Base-by-base conservation (phyloP, 2,888 invertebrate genomes). In the Ophioninae sp. region DNA sequence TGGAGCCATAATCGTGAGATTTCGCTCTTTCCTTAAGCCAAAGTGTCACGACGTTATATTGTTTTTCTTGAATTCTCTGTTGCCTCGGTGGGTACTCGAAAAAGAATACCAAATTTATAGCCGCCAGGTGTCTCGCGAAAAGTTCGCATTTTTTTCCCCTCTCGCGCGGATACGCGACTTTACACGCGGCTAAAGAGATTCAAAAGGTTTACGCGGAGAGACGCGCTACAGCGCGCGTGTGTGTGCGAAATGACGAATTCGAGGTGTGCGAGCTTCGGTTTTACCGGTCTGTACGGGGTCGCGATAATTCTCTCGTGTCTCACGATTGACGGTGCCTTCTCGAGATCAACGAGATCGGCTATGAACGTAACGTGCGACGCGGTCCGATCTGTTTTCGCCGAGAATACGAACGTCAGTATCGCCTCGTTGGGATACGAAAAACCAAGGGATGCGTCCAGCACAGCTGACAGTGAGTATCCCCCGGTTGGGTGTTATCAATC, bases 371-470 rank as follows among this genome's bases (percentile, higher is more conserved):
- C 87, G 76, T 90, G 90, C 79, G 87, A 90, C 20, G 86, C 85
- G 23, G 90, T 91, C 44, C 88, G 85, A 79, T 85, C 88, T 13
- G 13, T 51, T 37, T 90, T 91, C 80, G 90, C 91, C 85, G 89
- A 90, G 71, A 87, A 87, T 68, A 90, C 91, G 84, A 91, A 91
- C 79, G 84, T 90, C 86, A 88, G 88, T 68, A 79, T 88, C 13
- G 67, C 51, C 5, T 17, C 51, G 13, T 51, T 61, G 22, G 85
- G 77, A 76, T 85, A 77, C 83, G 81, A 76, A 69, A 81, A 64
- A 59, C 72, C 79, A 5, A 23, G 85, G 7, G 68, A 85, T 59
- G 84, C 87, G 64, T 44, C 81, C 6, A 79, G 76, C 56, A 64
- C 81, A 68, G 51, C 84, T 13, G 87, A 86, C 65, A 90, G 91